These are phyloP conservation scores for Drosophila prostipennis DNA, from an alignment of 2,888 invertebrate genomes.

Conservation along the genomic window DNA sequence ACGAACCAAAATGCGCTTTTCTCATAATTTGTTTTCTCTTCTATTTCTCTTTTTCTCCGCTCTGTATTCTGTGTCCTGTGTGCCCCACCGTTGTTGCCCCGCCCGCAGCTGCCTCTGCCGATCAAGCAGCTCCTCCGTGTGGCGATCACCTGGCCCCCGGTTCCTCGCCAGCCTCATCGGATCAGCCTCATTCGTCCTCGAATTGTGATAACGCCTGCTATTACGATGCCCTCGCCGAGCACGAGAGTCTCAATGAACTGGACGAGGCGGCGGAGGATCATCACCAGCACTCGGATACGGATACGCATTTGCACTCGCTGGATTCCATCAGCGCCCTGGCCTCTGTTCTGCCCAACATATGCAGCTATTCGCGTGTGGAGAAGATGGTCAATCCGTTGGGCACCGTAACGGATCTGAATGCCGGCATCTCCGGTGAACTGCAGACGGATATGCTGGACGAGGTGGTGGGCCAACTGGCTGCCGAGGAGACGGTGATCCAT, in stretches of 20 bases:
- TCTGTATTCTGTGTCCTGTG: conserved; percentile 59
- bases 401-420: conserved; percentile 86
- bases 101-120: conserved; percentile 17
- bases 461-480: conserved; percentile 80
- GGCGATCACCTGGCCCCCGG: conserved; percentile 19
- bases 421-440: conserved; percentile 76
- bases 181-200: conserved; percentile 22
- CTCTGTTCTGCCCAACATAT: conserved; percentile 75
- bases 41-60: conserved; percentile 60
- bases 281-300: not conserved
- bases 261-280: conserved; percentile 40
- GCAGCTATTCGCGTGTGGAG: conserved; percentile 77
- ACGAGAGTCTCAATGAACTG: conserved; percentile 59
- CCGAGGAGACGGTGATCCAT: conserved; percentile 84
- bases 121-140: conserved; percentile 5
- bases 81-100: conserved; percentile 43
- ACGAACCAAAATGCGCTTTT: conserved; percentile 81
- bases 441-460: conserved; percentile 81
- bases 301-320: conserved; percentile 10
- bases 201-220: conserved; percentile 73
- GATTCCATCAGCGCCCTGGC: conserved; percentile 59
- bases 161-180: conserved; percentile 21
- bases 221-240: conserved; percentile 79
- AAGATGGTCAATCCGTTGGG: conserved; percentile 91
- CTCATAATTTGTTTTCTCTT: conserved; percentile 79